Percentiles rank a stretch among this genome's conserved stretches.
phyloP scores from a whole-genome alignment of 2,797 vertebrate genomes.

The Neosilurus hyrtlii region DNA sequence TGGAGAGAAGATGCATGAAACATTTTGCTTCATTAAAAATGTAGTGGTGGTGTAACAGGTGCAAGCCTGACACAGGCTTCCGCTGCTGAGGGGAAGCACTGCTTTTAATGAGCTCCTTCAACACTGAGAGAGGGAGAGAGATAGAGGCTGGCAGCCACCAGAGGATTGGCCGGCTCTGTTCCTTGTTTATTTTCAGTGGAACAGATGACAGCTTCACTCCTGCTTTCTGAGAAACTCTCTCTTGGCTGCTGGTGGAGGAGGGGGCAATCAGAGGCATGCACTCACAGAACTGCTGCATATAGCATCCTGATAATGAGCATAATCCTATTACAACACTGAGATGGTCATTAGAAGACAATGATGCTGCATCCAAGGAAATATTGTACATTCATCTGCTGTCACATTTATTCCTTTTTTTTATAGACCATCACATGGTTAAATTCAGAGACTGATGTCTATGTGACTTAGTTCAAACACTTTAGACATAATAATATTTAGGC shows the following conservation, averaged over 20 bases:
- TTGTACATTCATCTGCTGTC: neutral
- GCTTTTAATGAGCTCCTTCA: slow-evolving; percentile 65
- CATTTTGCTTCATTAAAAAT: slow-evolving; percentile 71
- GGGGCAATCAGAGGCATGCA: slow-evolving; percentile 28
- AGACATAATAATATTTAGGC: neutral
- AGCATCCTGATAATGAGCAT: slow-evolving; percentile 21
- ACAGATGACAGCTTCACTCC: slow-evolving; percentile 53
- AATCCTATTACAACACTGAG: slow-evolving; percentile 34
- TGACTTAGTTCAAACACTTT: neutral
- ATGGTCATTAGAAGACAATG: slow-evolving; percentile 30
- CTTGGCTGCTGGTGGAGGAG: slow-evolving; percentile 21
- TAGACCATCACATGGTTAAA: neutral
- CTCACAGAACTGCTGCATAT: slow-evolving; percentile 21
- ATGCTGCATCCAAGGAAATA: neutral
- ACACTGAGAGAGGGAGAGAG: slow-evolving; percentile 18
- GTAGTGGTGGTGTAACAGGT: slow-evolving; percentile 65
- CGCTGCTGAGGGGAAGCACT: slow-evolving; percentile 50
- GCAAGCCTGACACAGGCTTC: slow-evolving; percentile 59
- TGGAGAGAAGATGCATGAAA: slow-evolving; percentile 55
- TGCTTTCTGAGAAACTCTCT: slow-evolving; percentile 47
- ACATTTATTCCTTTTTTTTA: neutral
- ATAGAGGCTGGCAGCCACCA: slow-evolving; percentile 41
- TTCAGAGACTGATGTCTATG: neutral
- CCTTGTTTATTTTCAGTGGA: slow-evolving; percentile 55
- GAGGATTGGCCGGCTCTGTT: slow-evolving; percentile 47